Conservation (phyloP, 2,113 vertebrate genomes). For the Gavia stellata region DNA sequence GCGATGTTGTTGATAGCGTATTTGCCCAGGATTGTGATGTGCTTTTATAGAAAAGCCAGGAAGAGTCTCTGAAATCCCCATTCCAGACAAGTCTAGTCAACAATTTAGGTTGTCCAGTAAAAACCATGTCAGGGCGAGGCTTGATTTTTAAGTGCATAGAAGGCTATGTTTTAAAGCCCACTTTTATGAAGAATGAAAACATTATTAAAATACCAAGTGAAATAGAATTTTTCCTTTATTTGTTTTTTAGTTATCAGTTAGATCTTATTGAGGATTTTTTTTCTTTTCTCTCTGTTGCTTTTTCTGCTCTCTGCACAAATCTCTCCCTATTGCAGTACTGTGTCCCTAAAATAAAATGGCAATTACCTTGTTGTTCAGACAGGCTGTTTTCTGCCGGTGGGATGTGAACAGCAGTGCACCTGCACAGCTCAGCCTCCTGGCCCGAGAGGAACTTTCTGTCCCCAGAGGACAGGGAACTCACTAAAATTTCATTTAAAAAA, state of each 20-base stretch:
- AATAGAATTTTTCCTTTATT: background rate
- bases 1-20: background rate
- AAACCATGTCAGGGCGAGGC: conserved; percentile 38
- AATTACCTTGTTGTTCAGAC: background rate
- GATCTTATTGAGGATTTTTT: background rate
- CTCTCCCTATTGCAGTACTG: background rate
- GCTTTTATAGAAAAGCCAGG: conserved; percentile 24
- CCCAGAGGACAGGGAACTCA: background rate
- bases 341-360: background rate
- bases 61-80: conserved; percentile 60
- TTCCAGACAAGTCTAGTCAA: conserved; percentile 58
- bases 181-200: conserved; percentile 12
- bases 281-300: background rate
- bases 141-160: background rate
- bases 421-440: background rate
- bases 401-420: background rate
- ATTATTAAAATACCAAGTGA: conserved; percentile 8
- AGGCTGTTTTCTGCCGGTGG: background rate
- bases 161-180: background rate
- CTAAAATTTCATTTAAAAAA: background rate
- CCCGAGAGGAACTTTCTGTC: background rate
- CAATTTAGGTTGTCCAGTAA: conserved; percentile 33
- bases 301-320: background rate
- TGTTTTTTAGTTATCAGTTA: background rate
- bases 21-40: background rate